These are phyloP conservation scores for Lycia hirtaria DNA, from an alignment of 2,888 invertebrate genomes.

Conservation along the genomic window DNA sequence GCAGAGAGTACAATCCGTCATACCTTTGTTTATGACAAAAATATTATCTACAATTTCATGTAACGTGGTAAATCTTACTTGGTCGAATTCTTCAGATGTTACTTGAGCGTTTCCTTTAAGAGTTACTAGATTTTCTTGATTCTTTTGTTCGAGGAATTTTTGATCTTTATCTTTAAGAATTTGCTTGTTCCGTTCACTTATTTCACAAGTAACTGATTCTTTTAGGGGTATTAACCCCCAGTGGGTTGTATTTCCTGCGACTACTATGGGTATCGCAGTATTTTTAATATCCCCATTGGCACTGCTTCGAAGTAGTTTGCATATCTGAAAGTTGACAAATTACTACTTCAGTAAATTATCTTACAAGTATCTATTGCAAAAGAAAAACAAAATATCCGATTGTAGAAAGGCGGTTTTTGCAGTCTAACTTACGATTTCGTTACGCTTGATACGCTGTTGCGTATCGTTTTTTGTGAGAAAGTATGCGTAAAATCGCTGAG, in stretches of 20 bases:
- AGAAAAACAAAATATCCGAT: no score
- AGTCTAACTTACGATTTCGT: no score
- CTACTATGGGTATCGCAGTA: constrained; percentile 72
- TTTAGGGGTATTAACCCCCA: constrained; percentile 81
- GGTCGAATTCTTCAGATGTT: constrained; percentile 34
- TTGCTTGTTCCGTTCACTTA: not conserved
- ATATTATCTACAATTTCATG: constrained; percentile 60
- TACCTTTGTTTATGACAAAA: constrained; percentile 51
- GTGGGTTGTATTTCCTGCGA: constrained; percentile 70
- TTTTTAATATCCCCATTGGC: constrained; percentile 63
- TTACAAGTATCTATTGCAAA: no score
- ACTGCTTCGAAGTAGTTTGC: constrained; percentile 65
- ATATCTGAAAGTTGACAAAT: constrained; percentile 61
- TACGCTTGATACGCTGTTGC: no score
- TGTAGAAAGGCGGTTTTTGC: no score
- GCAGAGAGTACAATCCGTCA: constrained; percentile 81
- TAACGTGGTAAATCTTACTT: constrained; percentile 44
- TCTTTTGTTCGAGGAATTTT: not conserved
- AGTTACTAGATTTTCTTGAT: constrained; percentile 27
- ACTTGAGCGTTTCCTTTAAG: not conserved
- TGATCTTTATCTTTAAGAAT: constrained; percentile 32
- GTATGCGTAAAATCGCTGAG: no score
- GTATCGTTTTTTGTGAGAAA: no score
- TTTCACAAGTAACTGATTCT: constrained; percentile 6
- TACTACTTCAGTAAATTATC: not conserved